These are phyloP conservation scores for Lasioglossum leucozonium DNA, from an alignment of 2,888 invertebrate species.

Conservation along the genomic window DNA sequence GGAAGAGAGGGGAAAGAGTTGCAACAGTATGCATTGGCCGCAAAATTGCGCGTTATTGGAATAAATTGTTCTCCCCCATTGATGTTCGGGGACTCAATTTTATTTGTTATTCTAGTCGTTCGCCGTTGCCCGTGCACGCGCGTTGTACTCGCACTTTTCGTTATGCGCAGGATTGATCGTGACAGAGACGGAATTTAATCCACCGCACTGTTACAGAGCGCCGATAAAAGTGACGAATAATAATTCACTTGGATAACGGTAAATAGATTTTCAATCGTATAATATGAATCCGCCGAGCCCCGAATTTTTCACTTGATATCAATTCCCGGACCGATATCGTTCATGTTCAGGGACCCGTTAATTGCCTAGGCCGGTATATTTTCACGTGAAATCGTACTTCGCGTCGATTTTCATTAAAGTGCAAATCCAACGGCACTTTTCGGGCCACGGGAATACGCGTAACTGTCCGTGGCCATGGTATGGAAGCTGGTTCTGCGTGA, in stretches of 20 bases:
- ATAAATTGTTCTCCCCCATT: constrained; percentile 19
- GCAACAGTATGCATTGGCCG: constrained; percentile 25
- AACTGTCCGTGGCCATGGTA: background rate
- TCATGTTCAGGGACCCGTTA: background rate
- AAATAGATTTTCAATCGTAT: background rate
- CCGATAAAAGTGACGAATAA: constrained; percentile 10
- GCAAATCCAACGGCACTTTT: background rate
- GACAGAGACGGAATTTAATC: constrained; percentile 1
- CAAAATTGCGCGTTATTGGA: constrained; percentile 20
- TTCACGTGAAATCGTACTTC: background rate
- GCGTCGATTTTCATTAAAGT: constrained; percentile 7
- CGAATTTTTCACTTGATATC: constrained; percentile 5
- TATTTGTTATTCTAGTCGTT: constrained; percentile 8
- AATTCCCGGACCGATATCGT: constrained; percentile 3
- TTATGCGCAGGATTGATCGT: background rate
- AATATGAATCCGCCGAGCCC: background rate
- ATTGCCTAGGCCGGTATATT: background rate
- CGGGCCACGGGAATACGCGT: background rate
- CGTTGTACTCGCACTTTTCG: constrained; percentile 6
- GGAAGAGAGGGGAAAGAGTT: background rate
- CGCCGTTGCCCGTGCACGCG: background rate
- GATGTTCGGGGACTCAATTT: constrained; percentile 18
- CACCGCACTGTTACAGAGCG: background rate
- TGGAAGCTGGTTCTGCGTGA: background rate
- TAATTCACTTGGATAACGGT: background rate